Conservation (phyloP, 2,113 vertebrate genomes). For the Chionis minor region DNA sequence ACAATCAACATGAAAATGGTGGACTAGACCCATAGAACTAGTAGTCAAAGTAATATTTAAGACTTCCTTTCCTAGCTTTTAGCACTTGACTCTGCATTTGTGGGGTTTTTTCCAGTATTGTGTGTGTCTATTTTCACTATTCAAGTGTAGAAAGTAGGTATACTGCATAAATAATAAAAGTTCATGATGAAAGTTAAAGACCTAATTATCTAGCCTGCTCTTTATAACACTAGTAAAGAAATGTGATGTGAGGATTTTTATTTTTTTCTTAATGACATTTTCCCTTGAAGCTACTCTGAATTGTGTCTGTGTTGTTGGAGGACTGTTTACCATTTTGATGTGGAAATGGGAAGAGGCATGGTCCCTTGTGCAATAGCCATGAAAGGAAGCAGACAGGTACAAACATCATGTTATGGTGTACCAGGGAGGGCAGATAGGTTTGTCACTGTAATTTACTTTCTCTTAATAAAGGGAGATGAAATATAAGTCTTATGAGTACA, state of each 20-base stretch:
- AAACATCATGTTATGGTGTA: neutral
- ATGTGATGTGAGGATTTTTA: neutral
- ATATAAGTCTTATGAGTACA: conserved; percentile 10
- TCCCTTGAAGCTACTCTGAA: neutral
- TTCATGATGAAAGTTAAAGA: neutral
- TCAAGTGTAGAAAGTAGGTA: neutral
- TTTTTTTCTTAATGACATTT: neutral
- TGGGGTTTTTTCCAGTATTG: neutral
- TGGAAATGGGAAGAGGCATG: neutral
- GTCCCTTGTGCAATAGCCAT: neutral
- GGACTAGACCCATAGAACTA: neutral
- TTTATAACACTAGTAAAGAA: neutral
- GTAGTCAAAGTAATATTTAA: neutral
- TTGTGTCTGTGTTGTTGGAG: neutral
- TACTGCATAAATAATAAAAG: neutral
- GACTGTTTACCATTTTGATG: neutral
- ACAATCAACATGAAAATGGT: neutral
- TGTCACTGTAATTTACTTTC: conserved; percentile 7
- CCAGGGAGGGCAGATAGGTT: neutral
- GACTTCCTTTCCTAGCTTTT: neutral
- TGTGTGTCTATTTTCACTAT: neutral
- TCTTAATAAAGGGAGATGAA: neutral
- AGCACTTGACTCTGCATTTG: neutral
- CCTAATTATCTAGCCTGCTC: neutral
- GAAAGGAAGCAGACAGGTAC: neutral